Evolutionary conservation across 2,888 invertebrate species (phyloP).

Genomic region (Erynnis tages): DNA sequence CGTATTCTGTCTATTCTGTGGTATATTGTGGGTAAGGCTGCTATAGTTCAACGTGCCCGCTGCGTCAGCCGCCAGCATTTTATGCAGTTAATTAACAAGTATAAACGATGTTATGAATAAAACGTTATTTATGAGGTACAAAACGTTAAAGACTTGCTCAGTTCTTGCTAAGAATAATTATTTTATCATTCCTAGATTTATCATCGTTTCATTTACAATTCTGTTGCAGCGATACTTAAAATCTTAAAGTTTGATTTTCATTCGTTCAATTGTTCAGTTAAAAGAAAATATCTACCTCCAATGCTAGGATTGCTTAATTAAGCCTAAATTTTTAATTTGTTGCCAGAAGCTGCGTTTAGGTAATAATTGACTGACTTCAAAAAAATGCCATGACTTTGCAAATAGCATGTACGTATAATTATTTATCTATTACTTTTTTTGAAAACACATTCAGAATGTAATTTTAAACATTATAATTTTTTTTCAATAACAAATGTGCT

Average conservation of each 20-base stretch:
- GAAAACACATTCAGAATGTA: too few species aligned
- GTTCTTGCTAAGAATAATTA: background rate
- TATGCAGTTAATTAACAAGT: constrained; percentile 1
- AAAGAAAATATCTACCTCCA: too few species aligned
- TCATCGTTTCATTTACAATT: background rate
- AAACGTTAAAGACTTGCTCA: background rate
- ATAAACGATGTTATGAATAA: constrained; percentile 1
- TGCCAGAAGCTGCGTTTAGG: too few species aligned
- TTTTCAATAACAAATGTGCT: too few species aligned
- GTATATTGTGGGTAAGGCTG: background rate
- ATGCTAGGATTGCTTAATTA: too few species aligned
- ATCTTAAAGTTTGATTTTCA: background rate
- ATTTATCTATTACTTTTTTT: too few species aligned
- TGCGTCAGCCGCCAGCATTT: background rate
- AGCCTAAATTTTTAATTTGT: too few species aligned
- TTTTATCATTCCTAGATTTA: background rate
- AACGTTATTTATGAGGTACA: background rate
- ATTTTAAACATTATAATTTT: too few species aligned
- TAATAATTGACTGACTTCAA: too few species aligned
- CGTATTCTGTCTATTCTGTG: background rate
- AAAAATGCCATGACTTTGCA: too few species aligned
- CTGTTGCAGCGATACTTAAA: background rate
- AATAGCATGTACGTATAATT: too few species aligned
- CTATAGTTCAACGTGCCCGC: background rate
- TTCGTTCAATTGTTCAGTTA: too few species aligned